Evolutionary conservation across 1,140 invertebrate genomes (phyloP), one percentile per base, ranked within the genome.

Genomic region (Hesperophylax magnus): DNA sequence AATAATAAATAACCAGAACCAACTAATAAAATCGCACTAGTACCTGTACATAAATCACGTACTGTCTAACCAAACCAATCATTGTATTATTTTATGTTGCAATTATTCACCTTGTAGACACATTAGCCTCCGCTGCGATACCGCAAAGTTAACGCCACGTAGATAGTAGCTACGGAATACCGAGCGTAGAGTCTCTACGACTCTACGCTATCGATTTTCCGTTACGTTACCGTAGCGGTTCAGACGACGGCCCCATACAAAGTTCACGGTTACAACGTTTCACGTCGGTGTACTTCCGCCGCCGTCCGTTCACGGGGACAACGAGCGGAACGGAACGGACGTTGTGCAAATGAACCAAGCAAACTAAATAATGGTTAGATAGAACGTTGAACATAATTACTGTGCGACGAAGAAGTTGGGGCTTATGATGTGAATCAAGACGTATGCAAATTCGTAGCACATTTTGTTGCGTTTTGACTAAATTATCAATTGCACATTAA

Each of bases 151-250:
- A 4, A 15, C n/a, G n/a, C 4, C 60, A 56, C 53, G 18, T 56
- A n/a, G n/a, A n/a, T n/a, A 56, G 53, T 56, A 56, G 18, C 17
- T 56, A 56, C 15, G 18, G 54, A 17, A 5, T 5, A 14, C 54
- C 22, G 20, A 27, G 61, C 9, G 34, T 52, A 52, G 34, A 69
- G n/a, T 15, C n/a, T 52, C 31, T 69, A 69, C 65, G n/a, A 4
- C n/a, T 52, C 31, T 69, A 69, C 65, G 17, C 11, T 80, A 82
- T 82, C 81, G 81, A 82, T 82, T 82, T 79, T 82, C 74, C 81
- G 81, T 75, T 82, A 76, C 20, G 22, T 39, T 39, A 9, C 34
- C 34, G 34, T 39, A 39, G 60, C 27, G 80, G 27, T 53, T 18
- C 77, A 78, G 81, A 82, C 81, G 77, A 14, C 65, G 76, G 61